Evolutionary conservation across 2,888 invertebrate genomes (phyloP).

Genomic region (Drosophila flavopinicola): DNA sequence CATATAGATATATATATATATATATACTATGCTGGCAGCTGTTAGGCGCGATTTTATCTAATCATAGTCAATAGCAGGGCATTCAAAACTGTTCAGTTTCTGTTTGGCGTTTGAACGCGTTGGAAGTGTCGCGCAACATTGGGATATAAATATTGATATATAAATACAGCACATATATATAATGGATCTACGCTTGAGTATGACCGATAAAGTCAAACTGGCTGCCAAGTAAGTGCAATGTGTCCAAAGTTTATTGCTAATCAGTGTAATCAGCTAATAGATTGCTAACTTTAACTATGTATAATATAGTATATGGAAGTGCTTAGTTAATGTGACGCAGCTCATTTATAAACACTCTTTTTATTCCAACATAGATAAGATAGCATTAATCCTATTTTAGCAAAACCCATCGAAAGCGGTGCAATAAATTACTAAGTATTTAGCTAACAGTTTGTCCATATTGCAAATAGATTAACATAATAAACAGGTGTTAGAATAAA

Average conservation of each 20-base stretch:
- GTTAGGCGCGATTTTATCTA: conserved; percentile 54
- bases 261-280: neutral
- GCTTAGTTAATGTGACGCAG: conserved; percentile 11
- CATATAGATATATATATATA: too few species aligned
- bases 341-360: neutral
- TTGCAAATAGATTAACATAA: too few species aligned
- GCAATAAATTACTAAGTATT: too few species aligned
- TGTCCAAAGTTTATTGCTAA: neutral
- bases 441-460: too few species aligned
- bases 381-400: conserved; percentile 3
- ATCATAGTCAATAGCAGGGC: conserved; percentile 31
- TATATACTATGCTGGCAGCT: conserved; percentile 38
- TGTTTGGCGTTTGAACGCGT: conserved; percentile 53
- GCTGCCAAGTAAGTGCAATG: conserved; percentile 44
- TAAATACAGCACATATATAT: conserved; percentile 2
- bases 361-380: conserved; percentile 6
- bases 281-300: neutral
- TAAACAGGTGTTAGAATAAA: too few species aligned
- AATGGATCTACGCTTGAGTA: conserved; percentile 46
- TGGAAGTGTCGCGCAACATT: conserved; percentile 52
- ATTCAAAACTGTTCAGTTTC: conserved; percentile 50
- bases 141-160: conserved; percentile 3
- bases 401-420: neutral
- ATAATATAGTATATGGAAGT: conserved; percentile 11
- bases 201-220: conserved; percentile 41